Percentiles rank a stretch among this genome's conserved stretches.
Conservation (phyloP, 2,888 invertebrate genomes). For the Idaea straminata region DNA sequence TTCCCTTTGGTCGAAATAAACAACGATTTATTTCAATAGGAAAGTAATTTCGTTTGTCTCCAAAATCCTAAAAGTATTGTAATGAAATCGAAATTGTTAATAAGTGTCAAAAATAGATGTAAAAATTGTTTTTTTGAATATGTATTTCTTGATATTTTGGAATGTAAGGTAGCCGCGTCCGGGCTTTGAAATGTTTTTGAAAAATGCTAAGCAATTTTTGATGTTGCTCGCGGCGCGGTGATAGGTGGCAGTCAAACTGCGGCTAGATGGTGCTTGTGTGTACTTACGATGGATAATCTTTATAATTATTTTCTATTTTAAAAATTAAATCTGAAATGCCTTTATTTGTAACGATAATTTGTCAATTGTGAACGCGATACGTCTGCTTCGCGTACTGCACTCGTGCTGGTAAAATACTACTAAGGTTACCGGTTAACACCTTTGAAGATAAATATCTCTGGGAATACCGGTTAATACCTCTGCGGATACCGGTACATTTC, state of each 20-base stretch:
- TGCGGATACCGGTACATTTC: not conserved
- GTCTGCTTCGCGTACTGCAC: slow-evolving; percentile 20
- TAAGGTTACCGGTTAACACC: not conserved
- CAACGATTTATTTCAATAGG: too few species aligned
- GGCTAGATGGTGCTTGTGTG: slow-evolving; percentile 71
- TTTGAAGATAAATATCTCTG: too few species aligned
- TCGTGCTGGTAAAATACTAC: not conserved
- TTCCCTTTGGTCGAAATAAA: not conserved
- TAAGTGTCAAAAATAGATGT: slow-evolving; percentile 33
- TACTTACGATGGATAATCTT: slow-evolving; percentile 74
- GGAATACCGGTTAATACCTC: not conserved
- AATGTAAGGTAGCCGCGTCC: slow-evolving; percentile 38
- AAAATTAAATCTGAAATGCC: slow-evolving; percentile 48
- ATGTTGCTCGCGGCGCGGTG: slow-evolving; percentile 43
- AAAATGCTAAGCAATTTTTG: slow-evolving; percentile 43
- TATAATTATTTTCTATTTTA: slow-evolving; percentile 59
- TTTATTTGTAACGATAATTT: slow-evolving; percentile 50
- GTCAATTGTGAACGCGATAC: slow-evolving; percentile 41
- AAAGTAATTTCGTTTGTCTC: not conserved
- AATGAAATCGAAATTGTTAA: slow-evolving; percentile 30
- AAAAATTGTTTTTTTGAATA: slow-evolving; percentile 33
- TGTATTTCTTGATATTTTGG: slow-evolving; percentile 32
- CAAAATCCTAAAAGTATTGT: slow-evolving; percentile 2
- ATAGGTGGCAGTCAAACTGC: slow-evolving; percentile 68
- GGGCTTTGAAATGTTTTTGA: slow-evolving; percentile 13